Evolutionary conservation across 2,888 invertebrate species (phyloP), one percentile per base, ranked within the genome.

Genomic region (Patella pellucida): DNA sequence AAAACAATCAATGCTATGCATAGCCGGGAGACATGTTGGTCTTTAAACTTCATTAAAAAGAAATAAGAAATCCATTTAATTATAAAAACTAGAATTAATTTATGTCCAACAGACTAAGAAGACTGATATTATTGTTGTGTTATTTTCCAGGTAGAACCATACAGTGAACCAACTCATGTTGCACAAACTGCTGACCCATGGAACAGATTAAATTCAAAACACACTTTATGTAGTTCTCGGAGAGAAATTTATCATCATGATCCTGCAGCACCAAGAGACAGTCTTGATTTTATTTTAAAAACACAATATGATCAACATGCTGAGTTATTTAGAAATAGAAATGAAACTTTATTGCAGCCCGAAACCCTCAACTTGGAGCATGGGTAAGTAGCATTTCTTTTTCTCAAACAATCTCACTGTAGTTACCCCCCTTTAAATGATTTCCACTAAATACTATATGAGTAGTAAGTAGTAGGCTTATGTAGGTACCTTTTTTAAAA

Each of bases 261-360:
- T 73, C 90, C 90, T 19, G 81, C 85, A 70, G 89, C 89, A 11
- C 91, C 91, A 23, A 81, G 81, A n/a, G 91, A 91, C 83, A 87
- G 86, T 76, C 82, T 91, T 56, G 91, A 91, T 80, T 91, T 91
- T 85, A 81, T 89, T 15, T 81, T 91, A 27, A 91, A 90, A 79
- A 82, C 90, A 31, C 81, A 88, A 68, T 91, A 91, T 80, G 82
- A 91, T 78, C 91, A 91, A 41, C 89, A 91, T 81, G 81, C 84
- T 16, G 88, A 89, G 68, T 86, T 90, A 52, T 82, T 91, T 11
- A 87, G 81, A 69, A 87, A 84, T 56, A 87, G 83, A 74, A 86
- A 88, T 80, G 86, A 90, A 79, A 89, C 88, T 0, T 76, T 89
- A n/a, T 81, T 87, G 52, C 91, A 91, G 75, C 85, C 85, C 73